phyloP scores from a whole-genome alignment of 1,140 invertebrate genomes.

The Drosophila repletoides region DNA sequence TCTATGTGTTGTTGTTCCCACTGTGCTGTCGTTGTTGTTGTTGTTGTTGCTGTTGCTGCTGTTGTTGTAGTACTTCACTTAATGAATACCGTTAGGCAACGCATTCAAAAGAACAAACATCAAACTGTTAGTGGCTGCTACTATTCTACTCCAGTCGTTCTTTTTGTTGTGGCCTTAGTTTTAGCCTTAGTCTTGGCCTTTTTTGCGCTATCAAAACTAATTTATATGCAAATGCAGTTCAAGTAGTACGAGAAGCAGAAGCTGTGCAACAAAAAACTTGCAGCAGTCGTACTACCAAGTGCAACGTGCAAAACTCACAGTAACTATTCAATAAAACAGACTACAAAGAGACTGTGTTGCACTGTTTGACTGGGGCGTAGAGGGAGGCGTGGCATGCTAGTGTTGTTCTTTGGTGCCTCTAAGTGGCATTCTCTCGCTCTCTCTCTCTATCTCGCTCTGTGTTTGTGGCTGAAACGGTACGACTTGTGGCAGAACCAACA shows the following conservation, averaged over 20 bases:
- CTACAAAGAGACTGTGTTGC: conserved; percentile 43
- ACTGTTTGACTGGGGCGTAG: background rate
- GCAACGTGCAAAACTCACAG: conserved; percentile 21
- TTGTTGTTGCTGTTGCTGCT: conserved; percentile 4
- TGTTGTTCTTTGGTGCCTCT: conserved; percentile 8
- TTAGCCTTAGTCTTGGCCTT: conserved; percentile 12
- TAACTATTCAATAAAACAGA: conserved; percentile 51
- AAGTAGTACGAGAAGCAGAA: too few relatives aligned
- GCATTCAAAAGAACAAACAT: conserved; percentile 75
- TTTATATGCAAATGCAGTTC: conserved; percentile 80
- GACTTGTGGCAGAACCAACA: conserved; percentile 25
- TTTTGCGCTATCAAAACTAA: conserved; percentile 73
- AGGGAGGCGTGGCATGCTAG: conserved; percentile 16
- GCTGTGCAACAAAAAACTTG: conserved; percentile 49
- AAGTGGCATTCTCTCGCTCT: conserved; percentile 8
- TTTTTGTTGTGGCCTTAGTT: conserved; percentile 10
- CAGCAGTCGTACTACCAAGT: conserved; percentile 16
- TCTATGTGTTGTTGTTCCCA: conserved; percentile 50
- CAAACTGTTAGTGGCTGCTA: conserved; percentile 51
- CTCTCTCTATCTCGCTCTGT: conserved; percentile 6
- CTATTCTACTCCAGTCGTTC: conserved; percentile 16
- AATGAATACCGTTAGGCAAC: conserved; percentile 77
- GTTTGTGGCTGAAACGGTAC: conserved; percentile 46
- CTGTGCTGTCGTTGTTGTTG: conserved; percentile 4
- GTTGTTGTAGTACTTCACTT: conserved; percentile 63